Conservation (phyloP, 2,113 vertebrate genomes). For the Madoqua kirkii region DNA sequence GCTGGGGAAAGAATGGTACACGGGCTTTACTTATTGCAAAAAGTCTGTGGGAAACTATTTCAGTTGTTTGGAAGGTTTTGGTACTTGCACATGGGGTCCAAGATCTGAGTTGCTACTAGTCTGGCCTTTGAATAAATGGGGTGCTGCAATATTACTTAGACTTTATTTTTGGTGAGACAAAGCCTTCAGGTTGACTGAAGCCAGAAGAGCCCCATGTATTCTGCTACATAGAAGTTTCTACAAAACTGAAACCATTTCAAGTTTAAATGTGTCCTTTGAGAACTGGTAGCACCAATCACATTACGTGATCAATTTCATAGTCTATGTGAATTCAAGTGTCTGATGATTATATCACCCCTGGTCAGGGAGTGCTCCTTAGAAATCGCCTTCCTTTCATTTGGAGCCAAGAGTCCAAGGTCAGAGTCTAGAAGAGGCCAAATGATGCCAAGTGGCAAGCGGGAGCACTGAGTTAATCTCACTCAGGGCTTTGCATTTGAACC, state of each 20-base stretch:
- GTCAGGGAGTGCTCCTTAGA: background rate
- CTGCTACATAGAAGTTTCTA: background rate
- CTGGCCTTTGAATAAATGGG: background rate
- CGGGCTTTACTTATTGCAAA: background rate
- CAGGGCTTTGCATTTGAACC: background rate
- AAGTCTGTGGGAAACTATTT: background rate
- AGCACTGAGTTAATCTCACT: background rate
- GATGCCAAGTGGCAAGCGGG: background rate
- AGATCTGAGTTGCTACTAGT: background rate
- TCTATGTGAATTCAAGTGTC: background rate
- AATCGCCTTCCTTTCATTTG: background rate
- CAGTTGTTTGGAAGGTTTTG: background rate
- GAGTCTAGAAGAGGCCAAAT: background rate
- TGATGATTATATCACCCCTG: background rate
- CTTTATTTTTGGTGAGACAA: background rate
- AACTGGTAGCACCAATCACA: background rate
- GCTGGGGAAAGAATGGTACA: background rate
- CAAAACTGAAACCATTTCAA: background rate
- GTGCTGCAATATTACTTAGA: background rate
- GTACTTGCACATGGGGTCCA: background rate
- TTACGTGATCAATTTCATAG: background rate
- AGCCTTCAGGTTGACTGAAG: background rate
- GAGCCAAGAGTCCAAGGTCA: background rate
- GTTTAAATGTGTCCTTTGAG: background rate
- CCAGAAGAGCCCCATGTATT: background rate